Evolutionary conservation across 2,888 invertebrate genomes (phyloP).

Genomic region (Mythimna lalbum): DNA sequence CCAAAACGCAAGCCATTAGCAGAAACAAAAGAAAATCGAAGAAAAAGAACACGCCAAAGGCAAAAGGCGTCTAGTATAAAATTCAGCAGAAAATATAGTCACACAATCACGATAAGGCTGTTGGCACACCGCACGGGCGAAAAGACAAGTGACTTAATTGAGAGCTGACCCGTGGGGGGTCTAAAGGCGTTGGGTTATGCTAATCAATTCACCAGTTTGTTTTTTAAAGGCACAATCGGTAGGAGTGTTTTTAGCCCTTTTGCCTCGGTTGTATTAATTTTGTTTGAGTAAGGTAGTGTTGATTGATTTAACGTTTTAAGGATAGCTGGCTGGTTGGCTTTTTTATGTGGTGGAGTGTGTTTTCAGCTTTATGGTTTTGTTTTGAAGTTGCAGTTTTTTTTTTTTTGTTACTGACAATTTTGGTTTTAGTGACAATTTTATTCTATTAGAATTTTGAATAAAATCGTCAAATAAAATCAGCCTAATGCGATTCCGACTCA

Average conservation of each 20-base stretch:
- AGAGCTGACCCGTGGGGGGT: conserved; percentile 86
- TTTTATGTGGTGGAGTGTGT: conserved; percentile 5
- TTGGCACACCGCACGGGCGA: conserved; percentile 83
- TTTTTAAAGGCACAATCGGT: conserved; percentile 85
- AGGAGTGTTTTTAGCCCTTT: conserved; percentile 71
- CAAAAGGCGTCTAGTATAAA: conserved; percentile 75
- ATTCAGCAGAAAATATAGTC: conserved; percentile 84
- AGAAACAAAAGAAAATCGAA: conserved; percentile 57
- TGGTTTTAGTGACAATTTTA: background rate
- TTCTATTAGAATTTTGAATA: background rate
- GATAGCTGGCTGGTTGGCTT: no score
- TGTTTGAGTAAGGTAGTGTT: conserved; percentile 65
- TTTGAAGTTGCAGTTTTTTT: background rate
- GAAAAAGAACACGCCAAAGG: conserved; percentile 56
- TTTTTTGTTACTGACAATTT: background rate
- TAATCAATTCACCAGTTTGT: conserved; percentile 89
- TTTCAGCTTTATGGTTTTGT: background rate
- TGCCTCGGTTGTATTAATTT: conserved; percentile 65
- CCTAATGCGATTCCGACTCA: no score
- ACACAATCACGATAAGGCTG: conserved; percentile 83
- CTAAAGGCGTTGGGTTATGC: conserved; percentile 86
- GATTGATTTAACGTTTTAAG: conserved; percentile 58
- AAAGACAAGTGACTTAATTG: conserved; percentile 90
- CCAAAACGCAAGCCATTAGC: conserved; percentile 51
- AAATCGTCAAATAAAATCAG: no score